These are phyloP conservation scores for Telenomus remus DNA, from an alignment of 1,140 invertebrate species.

Conservation along the genomic window DNA sequence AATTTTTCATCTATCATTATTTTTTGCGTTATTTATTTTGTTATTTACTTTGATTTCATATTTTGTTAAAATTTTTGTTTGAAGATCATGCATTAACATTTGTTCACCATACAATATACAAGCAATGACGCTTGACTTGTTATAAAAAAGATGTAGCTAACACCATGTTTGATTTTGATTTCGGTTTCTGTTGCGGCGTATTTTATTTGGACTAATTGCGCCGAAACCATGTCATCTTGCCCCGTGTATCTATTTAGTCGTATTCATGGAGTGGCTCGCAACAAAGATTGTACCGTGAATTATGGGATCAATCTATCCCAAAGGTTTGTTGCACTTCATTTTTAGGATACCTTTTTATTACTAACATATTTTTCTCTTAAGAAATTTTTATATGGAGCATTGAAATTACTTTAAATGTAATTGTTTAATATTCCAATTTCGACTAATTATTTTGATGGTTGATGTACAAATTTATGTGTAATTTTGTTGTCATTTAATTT, in stretches of 20 bases:
- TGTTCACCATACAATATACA: slow-evolving; percentile 11
- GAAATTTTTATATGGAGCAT: background rate
- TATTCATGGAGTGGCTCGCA: slow-evolving; percentile 88
- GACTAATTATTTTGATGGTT: too few relatives aligned
- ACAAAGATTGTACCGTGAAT: slow-evolving; percentile 82
- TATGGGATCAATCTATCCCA: slow-evolving; percentile 78
- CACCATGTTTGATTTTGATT: slow-evolving; percentile 66
- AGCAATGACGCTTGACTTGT: slow-evolving; percentile 24
- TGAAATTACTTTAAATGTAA: background rate
- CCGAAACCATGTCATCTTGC: slow-evolving; percentile 61
- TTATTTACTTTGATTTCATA: background rate
- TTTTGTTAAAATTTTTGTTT: slow-evolving; percentile 2
- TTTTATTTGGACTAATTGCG: slow-evolving; percentile 70
- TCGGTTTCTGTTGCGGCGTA: slow-evolving; percentile 68
- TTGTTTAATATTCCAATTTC: background rate
- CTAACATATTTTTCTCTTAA: slow-evolving; percentile 4
- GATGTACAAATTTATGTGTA: too few relatives aligned
- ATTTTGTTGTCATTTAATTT: too few relatives aligned
- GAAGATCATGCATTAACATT: slow-evolving; percentile 5
- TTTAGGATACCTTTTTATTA: slow-evolving; percentile 9
- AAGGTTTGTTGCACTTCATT: slow-evolving; percentile 75
- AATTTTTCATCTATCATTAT: slow-evolving; percentile 6
- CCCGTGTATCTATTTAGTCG: slow-evolving; percentile 75
- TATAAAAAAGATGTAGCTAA: slow-evolving; percentile 56
- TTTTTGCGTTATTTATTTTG: background rate